Percentiles rank a stretch among this genome's conserved stretches.
These are phyloP conservation scores for Drosophila burlai DNA, from an alignment of 1,140 invertebrate genomes.

Conservation along the genomic window DNA sequence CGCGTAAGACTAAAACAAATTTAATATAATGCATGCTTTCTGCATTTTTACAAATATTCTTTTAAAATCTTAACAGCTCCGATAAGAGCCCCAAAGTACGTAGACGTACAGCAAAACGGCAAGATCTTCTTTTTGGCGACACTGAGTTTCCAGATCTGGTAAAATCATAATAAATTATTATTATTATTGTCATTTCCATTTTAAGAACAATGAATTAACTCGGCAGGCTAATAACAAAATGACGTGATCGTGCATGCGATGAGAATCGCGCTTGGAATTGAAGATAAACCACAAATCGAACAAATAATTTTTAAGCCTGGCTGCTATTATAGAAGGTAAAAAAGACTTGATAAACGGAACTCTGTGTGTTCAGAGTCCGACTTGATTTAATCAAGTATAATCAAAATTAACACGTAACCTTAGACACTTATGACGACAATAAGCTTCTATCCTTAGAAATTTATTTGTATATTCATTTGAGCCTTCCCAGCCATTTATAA, in stretches of 20 bases:
- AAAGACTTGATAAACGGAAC: slow-evolving; percentile 1
- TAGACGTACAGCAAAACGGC: slow-evolving; percentile 20
- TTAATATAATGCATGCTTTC: no score
- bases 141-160: slow-evolving; percentile 7
- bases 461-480: not conserved
- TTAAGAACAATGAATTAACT: slow-evolving; percentile 16
- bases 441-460: not conserved
- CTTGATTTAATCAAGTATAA: slow-evolving; percentile 3
- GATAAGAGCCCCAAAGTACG: slow-evolving; percentile 39
- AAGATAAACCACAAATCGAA: slow-evolving; percentile 3
- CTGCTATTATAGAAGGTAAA: not conserved
- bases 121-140: slow-evolving; percentile 39
- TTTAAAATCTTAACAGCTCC: slow-evolving; percentile 6
- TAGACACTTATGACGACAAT: not conserved
- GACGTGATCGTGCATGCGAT: slow-evolving; percentile 24
- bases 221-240: slow-evolving; percentile 22
- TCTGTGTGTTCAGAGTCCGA: not conserved
- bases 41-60: no score
- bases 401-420: slow-evolving; percentile 1
- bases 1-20: slow-evolving; percentile 49
- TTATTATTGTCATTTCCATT: not conserved
- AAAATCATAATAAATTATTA: not conserved
- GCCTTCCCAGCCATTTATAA: slow-evolving; percentile 5
- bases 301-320: slow-evolving; percentile 14
- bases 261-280: not conserved